These are phyloP conservation scores for Poecile atricapillus DNA, from an alignment of 2,113 vertebrate genomes.

Conservation along the genomic window DNA sequence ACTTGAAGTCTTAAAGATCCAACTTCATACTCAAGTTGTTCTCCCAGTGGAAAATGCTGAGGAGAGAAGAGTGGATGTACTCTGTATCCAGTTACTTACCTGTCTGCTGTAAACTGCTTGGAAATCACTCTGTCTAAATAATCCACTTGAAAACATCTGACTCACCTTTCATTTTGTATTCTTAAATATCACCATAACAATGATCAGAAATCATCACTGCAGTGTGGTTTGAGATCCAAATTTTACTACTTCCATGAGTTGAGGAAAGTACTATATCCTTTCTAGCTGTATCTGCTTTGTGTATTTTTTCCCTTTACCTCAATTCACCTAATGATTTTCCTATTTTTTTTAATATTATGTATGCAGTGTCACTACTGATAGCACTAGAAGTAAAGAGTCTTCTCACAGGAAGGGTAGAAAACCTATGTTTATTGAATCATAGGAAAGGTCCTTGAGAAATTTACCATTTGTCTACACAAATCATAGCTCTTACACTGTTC, in stretches of 20 bases:
- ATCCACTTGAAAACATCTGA: neutral
- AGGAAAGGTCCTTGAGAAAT: neutral
- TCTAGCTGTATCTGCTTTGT: neutral
- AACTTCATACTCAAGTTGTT: neutral
- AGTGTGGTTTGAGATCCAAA: neutral
- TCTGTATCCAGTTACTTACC: neutral
- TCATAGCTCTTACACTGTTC: neutral
- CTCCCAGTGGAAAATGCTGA: neutral
- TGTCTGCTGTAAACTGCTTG: neutral
- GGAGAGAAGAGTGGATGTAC: neutral
- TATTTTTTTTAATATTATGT: neutral
- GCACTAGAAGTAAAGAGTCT: neutral
- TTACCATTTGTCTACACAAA: neutral
- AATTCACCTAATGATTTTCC: neutral
- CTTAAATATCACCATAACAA: neutral
- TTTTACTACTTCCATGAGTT: neutral
- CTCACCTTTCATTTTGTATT: neutral
- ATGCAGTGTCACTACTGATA: neutral
- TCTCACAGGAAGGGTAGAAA: neutral
- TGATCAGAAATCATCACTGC: neutral
- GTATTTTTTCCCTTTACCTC: neutral
- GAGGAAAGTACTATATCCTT: neutral
- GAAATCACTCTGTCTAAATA: neutral
- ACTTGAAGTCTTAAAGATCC: neutral
- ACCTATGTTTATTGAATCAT: constrained; percentile 1